Evolutionary conservation across 2,888 invertebrate species (phyloP), one percentile per base, ranked within the genome.

Genomic region (Cheilosia urbana): DNA sequence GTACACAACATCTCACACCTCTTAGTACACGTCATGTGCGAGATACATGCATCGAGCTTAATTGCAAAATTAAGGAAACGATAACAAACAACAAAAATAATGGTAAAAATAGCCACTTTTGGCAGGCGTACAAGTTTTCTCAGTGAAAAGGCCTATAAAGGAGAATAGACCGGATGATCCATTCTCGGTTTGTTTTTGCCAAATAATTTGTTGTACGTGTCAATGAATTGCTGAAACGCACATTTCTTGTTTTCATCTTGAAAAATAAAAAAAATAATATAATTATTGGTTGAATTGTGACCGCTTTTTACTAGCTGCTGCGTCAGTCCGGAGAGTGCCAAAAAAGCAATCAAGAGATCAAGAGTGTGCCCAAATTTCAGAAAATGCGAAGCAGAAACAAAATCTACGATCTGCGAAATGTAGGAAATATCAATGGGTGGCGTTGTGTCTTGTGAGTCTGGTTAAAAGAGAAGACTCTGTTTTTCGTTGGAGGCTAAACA

Each of bases 131-230:
- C 76, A 77, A 68, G 1, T 76, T 75, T 66, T 42, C n/a, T 42
- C n/a, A 15, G 19, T 53, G 37, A 21, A 82, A 76, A 76, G 19
- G 77, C 82, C 82, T 82, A 82, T 58, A 77, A 65, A 76, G 63
- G 65, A 57, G 53, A 77, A 76, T 65, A 71, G 42, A 49, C 53
- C 34, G 45, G 21, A 47, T 13, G 19, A 21, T 45, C 42, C 27
- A 34, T 21, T 63, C 30, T 19, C 13, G 19, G 21, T 40, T 65
- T 79, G 71, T 72, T 76, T 63, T 69, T 69, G 75, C 63, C 69
- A 81, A 76, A 63, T 66, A 71, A 65, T 65, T 65, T n/a, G 37
- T 42, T 65, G 60, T 57, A 47, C 9, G 24, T 65, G 47, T 76
- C 45, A 65, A 65, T 53, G 30, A 53, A 65, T 65, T 72, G 71